Percentiles rank a stretch among this genome's conserved stretches.
Conservation (phyloP, 2,888 invertebrate genomes). For the Cancer borealis region DNA sequence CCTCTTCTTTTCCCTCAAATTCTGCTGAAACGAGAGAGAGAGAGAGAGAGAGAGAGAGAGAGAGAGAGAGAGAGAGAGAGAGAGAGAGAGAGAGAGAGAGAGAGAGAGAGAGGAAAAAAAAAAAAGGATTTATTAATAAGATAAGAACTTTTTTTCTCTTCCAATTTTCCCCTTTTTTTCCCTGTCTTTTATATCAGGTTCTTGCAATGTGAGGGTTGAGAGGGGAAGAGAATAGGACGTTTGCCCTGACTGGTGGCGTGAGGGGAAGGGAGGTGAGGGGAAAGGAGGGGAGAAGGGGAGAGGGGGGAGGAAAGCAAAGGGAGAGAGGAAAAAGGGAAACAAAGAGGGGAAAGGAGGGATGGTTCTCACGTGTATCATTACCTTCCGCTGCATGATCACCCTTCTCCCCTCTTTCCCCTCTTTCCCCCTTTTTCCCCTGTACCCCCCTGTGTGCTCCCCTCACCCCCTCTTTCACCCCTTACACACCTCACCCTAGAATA, state of each 20-base stretch:
- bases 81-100: slow-evolving; percentile 47
- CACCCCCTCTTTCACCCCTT: neutral
- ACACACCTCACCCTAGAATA: neutral
- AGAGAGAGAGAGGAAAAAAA: slow-evolving; percentile 44
- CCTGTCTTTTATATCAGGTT: neutral
- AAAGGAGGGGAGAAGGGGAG: neutral
- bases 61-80: slow-evolving; percentile 30
- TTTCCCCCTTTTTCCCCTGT: neutral
- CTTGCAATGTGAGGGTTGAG: neutral
- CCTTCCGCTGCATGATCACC: neutral
- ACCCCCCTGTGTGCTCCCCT: neutral
- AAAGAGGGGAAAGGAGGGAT: neutral
- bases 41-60: neutral
- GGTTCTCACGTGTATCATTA: slow-evolving; percentile 13
- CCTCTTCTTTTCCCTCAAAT: neutral
- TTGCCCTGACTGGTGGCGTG: neutral
- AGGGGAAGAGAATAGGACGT: slow-evolving; percentile 33
- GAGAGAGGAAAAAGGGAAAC: neutral
- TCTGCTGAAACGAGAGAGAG: neutral
- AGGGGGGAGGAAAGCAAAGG: neutral
- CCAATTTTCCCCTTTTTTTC: neutral
- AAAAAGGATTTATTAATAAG: neutral
- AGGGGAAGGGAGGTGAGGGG: neutral
- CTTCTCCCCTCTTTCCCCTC: neutral
- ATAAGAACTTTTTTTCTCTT: neutral